Evolutionary conservation across 1,140 invertebrate species (phyloP).

Genomic region (Drosophila ohnishii): DNA sequence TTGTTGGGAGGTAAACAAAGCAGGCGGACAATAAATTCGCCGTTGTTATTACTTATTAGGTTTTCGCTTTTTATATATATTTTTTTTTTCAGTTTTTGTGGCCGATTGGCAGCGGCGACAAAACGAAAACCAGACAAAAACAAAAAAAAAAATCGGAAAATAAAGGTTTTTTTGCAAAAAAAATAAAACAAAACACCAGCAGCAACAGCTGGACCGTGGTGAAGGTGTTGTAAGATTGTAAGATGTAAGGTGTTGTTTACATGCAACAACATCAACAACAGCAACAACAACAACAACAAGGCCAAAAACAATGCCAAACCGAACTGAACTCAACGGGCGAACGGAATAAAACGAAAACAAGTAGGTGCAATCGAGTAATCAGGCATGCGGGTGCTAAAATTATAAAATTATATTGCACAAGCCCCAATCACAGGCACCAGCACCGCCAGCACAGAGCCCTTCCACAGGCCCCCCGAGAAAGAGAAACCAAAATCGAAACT

Average conservation of each 20-base stretch:
- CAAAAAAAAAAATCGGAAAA: constrained; percentile 12
- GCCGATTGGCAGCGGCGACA: constrained; percentile 25
- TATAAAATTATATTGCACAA: constrained; percentile 70
- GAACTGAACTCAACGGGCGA: constrained; percentile 18
- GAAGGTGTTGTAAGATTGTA: constrained; percentile 67
- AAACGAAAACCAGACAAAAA: constrained; percentile 26
- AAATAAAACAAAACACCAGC: constrained; percentile 29
- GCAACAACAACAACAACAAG: constrained; percentile 17
- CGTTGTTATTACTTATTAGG: constrained; percentile 23
- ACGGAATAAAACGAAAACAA: constrained; percentile 22
- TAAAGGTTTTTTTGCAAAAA: constrained; percentile 5
- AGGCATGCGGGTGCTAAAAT: constrained; percentile 75
- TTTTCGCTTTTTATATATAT: constrained; percentile 26
- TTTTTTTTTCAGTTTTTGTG: constrained; percentile 9
- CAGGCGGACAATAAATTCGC: constrained; percentile 36
- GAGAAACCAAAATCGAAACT: constrained; percentile 4
- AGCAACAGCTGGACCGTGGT: constrained; percentile 67
- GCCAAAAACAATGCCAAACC: constrained; percentile 23
- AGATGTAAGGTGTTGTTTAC: constrained; percentile 71
- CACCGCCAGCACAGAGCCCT: not conserved
- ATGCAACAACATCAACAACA: constrained; percentile 55
- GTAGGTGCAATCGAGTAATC: constrained; percentile 68
- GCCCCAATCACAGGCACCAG: constrained; percentile 18
- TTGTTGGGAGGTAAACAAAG: too few relatives aligned
- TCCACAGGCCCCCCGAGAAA: not conserved